phyloP scores from a whole-genome alignment of 37 sponge, comb jelly and placozoan genomes.

The Amphimedon queenslandica region DNA sequence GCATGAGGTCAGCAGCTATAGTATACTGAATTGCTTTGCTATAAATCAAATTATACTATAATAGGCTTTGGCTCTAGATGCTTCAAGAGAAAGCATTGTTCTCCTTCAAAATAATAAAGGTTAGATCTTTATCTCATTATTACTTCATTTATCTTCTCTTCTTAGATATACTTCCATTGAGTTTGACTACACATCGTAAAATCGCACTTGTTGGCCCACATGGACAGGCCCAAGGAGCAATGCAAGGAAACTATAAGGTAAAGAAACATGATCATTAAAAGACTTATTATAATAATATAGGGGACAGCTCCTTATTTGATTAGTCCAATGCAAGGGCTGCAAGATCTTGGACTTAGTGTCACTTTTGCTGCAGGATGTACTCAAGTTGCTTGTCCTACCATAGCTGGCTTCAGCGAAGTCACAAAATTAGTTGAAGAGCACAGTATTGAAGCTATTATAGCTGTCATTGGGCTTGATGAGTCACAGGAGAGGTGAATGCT shows the following conservation, averaged over 20 bases:
- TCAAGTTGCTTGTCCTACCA: slow-evolving; percentile 51
- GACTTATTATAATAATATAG: slow-evolving; percentile 18
- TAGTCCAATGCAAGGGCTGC: slow-evolving; percentile 62
- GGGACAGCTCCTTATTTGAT: slow-evolving; percentile 78
- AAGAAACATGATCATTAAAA: too few species aligned
- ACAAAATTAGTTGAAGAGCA: slow-evolving; percentile 39
- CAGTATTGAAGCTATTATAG: slow-evolving; percentile 51
- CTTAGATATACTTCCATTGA: slow-evolving; percentile 59
- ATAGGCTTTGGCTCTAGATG: slow-evolving; percentile 60
- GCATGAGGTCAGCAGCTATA: slow-evolving; percentile 33
- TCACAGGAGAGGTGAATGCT: slow-evolving; percentile 72
- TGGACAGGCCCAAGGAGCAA: slow-evolving; percentile 50
- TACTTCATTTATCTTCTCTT: too few species aligned
- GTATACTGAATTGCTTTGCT: too few species aligned
- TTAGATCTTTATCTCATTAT: not conserved
- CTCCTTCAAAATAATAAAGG: slow-evolving; percentile 68
- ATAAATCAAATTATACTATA: not conserved
- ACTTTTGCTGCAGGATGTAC: slow-evolving; percentile 55
- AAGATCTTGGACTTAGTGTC: slow-evolving; percentile 19
- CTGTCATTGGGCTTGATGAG: slow-evolving; percentile 59
- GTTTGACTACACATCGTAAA: slow-evolving; percentile 1
- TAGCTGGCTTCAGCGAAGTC: slow-evolving; percentile 50
- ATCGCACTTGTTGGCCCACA: slow-evolving; percentile 79
- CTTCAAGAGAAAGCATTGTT: slow-evolving; percentile 65
- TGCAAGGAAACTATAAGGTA: too few species aligned